Percentiles rank a stretch among this genome's conserved stretches.
These are phyloP conservation scores for Omphaloscelis lunosa DNA, from an alignment of 2,888 invertebrate genomes.

Conservation along the genomic window DNA sequence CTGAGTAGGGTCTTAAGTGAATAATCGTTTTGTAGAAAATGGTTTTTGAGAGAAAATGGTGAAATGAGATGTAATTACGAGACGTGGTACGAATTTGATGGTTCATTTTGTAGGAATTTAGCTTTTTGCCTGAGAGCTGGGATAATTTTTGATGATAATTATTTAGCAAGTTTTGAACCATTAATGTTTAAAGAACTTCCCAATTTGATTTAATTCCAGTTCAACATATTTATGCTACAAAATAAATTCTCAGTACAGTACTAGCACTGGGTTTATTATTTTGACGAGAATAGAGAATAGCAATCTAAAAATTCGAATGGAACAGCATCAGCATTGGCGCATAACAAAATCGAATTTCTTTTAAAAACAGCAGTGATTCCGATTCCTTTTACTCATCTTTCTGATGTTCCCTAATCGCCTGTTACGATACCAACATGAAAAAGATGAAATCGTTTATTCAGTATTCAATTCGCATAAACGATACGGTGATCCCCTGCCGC, in stretches of 20 bases:
- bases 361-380: conserved; percentile 41
- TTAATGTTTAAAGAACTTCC: neutral
- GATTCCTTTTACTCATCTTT: conserved; percentile 27
- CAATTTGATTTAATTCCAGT: neutral
- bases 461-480: conserved; percentile 57
- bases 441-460: conserved; percentile 57
- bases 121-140: neutral
- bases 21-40: conserved; percentile 50
- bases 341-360: conserved; percentile 29
- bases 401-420: conserved; percentile 54
- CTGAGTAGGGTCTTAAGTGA: conserved; percentile 59
- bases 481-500: conserved; percentile 55
- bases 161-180: neutral
- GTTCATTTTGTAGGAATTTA: conserved; percentile 3
- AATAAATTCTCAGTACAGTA: neutral
- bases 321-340: neutral
- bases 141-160: neutral
- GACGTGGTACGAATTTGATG: conserved; percentile 46
- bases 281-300: neutral
- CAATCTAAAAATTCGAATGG: neutral
- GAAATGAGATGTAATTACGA: conserved; percentile 45
- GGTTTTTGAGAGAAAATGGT: conserved; percentile 45
- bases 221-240: neutral
- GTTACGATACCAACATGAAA: conserved; percentile 55
- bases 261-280: neutral